phyloP scores from a whole-genome alignment of 2,113 vertebrate species.

The Morone chrysops region DNA sequence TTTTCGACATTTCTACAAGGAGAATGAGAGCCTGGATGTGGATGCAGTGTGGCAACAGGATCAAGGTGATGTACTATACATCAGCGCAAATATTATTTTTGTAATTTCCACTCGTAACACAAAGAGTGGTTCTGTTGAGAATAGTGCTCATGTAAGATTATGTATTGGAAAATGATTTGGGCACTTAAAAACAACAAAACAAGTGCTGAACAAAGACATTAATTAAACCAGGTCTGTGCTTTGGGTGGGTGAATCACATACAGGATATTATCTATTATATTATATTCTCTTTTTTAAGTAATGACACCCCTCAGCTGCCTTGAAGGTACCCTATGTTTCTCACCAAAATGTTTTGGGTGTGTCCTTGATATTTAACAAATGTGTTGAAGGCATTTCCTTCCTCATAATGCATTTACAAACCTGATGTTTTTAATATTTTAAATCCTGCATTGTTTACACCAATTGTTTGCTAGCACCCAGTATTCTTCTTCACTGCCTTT shows the following conservation, averaged over 20 bases:
- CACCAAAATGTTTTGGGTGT: not conserved
- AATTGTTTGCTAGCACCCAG: not conserved
- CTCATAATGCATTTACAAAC: not conserved
- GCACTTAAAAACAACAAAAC: not conserved
- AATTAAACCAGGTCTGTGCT: not conserved
- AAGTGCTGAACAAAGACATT: too few relatives aligned
- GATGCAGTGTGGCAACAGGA: slow-evolving; percentile 81
- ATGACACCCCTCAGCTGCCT: too few relatives aligned
- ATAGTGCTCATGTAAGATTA: not conserved
- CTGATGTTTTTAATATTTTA: not conserved
- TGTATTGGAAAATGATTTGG: not conserved
- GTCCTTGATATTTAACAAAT: not conserved
- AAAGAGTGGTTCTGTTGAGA: not conserved
- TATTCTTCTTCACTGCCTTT: not conserved
- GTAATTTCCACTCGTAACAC: not conserved
- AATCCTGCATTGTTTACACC: not conserved
- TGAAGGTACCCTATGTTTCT: not conserved
- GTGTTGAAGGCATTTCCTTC: not conserved
- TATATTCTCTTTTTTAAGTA: not conserved
- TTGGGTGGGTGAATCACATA: not conserved
- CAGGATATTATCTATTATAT: not conserved
- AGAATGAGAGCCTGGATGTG: slow-evolving; percentile 89
- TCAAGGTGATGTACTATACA: slow-evolving; percentile 80
- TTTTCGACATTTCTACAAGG: slow-evolving; percentile 85
- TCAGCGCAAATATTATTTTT: not conserved